These are phyloP conservation scores for Stomorhina lunata DNA, from an alignment of 2,888 invertebrate species.

Conservation along the genomic window DNA sequence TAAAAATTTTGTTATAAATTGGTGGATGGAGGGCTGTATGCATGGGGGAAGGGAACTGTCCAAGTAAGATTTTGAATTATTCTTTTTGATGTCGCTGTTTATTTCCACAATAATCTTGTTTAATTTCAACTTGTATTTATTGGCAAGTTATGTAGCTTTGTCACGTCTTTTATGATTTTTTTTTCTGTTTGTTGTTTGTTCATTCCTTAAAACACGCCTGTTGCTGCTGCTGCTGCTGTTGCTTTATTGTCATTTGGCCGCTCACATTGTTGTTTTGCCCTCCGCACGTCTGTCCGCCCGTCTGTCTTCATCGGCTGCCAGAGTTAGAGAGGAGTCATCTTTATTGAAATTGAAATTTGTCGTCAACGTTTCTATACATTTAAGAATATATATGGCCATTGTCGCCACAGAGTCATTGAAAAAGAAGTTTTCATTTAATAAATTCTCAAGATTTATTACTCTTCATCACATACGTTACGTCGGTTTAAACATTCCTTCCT, in stretches of 20 bases:
- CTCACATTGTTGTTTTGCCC: conserved; percentile 6
- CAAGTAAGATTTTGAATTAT: not conserved
- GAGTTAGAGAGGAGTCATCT: not conserved
- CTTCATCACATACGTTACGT: conserved; percentile 12
- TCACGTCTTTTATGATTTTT: conserved; percentile 45
- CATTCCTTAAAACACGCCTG: conserved; percentile 31
- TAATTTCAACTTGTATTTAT: conserved; percentile 51
- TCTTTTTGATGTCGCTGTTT: not conserved
- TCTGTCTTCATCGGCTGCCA: not conserved
- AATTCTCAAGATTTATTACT: conserved; percentile 63
- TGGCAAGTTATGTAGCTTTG: conserved; percentile 51
- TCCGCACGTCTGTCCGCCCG: no score
- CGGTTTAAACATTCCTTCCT: not conserved
- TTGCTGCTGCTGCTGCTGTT: no score
- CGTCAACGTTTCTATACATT: not conserved
- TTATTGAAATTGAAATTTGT: not conserved
- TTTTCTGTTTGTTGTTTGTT: not conserved
- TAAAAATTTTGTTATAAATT: no score
- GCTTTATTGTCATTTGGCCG: conserved; percentile 29
- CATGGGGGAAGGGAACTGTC: not conserved
- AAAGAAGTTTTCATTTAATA: conserved; percentile 56
- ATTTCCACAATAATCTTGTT: conserved; percentile 55
- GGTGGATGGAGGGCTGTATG: no score
- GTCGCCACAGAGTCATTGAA: conserved; percentile 51
- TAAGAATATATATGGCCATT: conserved; percentile 11